A percentile compares a stretch with the other conserved stretches of the same genome.
These are phyloP conservation scores for Ursus arctos DNA, from an alignment of 2,113 vertebrate genomes.

Conservation along the genomic window DNA sequence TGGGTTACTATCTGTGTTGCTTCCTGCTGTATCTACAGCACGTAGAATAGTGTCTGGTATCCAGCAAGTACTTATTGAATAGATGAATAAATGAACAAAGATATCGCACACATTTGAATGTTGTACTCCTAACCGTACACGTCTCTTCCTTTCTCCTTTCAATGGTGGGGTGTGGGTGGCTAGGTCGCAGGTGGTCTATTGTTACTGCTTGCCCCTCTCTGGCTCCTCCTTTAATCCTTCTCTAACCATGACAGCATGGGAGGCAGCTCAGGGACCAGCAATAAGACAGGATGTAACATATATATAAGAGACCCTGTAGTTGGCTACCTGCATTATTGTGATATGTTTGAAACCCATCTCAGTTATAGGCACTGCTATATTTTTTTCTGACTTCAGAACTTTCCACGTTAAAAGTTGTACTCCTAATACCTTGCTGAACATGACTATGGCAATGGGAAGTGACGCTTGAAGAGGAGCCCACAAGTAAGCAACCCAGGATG, in stretches of 20 bases:
- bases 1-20: not conserved
- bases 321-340: not conserved
- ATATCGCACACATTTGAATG: not conserved
- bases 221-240: not conserved
- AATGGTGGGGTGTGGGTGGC: not conserved
- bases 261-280: not conserved
- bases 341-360: not conserved
- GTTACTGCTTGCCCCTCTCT: not conserved
- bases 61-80: not conserved
- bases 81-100: too few relatives aligned
- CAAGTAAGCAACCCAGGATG: not conserved
- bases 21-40: not conserved
- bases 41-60: not conserved
- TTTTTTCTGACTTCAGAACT: constrained; percentile 12
- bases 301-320: not conserved
- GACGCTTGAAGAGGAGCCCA: not conserved
- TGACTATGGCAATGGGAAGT: not conserved
- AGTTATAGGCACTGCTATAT: not conserved
- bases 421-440: not conserved
- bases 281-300: not conserved
- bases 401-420: not conserved
- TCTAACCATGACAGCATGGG: not conserved
- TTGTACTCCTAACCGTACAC: not conserved
- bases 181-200: not conserved
- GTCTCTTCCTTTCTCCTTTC: not conserved